phyloP scores from a whole-genome alignment of 1,140 invertebrate species.

The Penaeus japonicus region DNA sequence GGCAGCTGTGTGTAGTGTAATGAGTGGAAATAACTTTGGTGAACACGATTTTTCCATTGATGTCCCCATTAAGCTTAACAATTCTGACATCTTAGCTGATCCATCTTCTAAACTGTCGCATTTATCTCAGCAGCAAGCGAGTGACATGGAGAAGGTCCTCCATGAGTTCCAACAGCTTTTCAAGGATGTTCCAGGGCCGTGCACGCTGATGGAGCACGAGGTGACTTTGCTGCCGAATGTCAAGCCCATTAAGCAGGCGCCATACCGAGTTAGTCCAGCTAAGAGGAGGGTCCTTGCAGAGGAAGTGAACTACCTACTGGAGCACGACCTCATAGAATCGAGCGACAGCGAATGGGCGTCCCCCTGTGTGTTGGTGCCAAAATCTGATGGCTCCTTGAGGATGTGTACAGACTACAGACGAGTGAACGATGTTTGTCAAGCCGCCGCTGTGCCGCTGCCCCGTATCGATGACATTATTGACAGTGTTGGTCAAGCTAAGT shows the following conservation, averaged over 20 bases:
- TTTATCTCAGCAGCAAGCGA: not conserved
- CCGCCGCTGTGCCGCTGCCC: not conserved
- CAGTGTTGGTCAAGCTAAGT: not conserved
- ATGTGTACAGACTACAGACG: conserved; percentile 1
- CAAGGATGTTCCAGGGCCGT: not conserved
- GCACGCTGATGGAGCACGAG: not conserved
- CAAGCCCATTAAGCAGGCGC: not conserved
- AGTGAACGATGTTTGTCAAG: not conserved
- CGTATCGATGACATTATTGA: not conserved
- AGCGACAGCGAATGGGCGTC: not conserved
- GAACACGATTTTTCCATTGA: not conserved
- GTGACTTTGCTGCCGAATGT: not conserved
- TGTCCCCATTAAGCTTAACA: not conserved
- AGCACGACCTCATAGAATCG: not conserved
- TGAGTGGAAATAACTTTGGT: not conserved
- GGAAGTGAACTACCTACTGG: not conserved
- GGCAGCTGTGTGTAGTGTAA: not conserved
- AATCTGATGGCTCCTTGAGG: too few relatives aligned
- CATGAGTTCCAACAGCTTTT: not conserved
- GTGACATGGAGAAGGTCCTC: not conserved
- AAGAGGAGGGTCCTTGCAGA: not conserved
- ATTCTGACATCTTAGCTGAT: not conserved
- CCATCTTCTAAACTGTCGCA: conserved; percentile 8
- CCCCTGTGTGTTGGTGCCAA: not conserved
- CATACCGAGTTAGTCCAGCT: not conserved